These are phyloP conservation scores for Philaenus spumarius DNA, from an alignment of 1,140 invertebrate species.

Conservation along the genomic window DNA sequence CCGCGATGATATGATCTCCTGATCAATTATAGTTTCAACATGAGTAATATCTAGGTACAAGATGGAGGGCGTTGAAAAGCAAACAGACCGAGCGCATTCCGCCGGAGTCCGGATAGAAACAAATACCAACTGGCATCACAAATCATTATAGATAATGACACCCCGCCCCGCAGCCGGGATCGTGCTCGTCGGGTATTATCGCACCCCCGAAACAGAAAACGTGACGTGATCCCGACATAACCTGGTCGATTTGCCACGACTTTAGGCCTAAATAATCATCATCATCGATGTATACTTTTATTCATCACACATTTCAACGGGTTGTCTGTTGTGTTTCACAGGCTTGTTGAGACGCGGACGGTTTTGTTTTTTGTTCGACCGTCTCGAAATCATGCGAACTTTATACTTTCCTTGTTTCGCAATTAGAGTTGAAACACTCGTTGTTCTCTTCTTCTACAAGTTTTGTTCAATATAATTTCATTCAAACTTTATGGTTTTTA, in stretches of 20 bases:
- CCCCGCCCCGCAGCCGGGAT: neutral
- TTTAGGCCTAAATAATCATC: too few relatives aligned
- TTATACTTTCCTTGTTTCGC: too few relatives aligned
- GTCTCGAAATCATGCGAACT: too few relatives aligned
- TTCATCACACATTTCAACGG: too few relatives aligned
- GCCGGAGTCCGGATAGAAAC: neutral
- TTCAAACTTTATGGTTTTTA: too few relatives aligned
- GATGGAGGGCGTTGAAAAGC: neutral
- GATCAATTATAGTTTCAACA: conserved; percentile 17
- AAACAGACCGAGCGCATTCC: neutral
- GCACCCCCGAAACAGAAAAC: conserved; percentile 7
- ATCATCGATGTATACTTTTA: too few relatives aligned
- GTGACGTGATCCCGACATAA: conserved; percentile 1
- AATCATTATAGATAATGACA: conserved; percentile 16
- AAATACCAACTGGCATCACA: conserved; percentile 9
- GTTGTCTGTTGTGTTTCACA: too few relatives aligned
- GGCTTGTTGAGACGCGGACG: too few relatives aligned
- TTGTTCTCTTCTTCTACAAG: too few relatives aligned
- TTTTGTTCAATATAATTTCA: too few relatives aligned
- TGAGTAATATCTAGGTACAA: conserved; percentile 3
- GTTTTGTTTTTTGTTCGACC: too few relatives aligned
- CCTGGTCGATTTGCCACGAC: neutral
- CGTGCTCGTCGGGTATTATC: neutral
- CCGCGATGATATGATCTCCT: conserved; percentile 8
- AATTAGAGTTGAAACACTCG: too few relatives aligned